phyloP scores from a whole-genome alignment of 2,113 vertebrate species.

The Hymenochirus boettgeri region DNA sequence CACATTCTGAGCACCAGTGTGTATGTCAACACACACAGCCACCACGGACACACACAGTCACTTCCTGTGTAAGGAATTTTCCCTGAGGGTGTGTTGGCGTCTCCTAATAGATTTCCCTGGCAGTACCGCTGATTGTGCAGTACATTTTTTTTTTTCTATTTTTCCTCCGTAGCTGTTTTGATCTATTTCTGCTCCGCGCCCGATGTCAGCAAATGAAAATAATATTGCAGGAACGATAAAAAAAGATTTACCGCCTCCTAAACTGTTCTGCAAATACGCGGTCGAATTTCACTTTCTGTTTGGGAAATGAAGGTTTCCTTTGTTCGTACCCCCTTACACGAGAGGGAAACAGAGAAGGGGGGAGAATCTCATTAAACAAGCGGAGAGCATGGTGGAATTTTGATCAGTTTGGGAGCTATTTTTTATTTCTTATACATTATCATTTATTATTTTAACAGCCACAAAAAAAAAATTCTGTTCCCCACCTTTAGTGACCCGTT shows the following conservation, averaged over 20 bases:
- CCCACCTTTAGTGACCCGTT: conserved; percentile 30
- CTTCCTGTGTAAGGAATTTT: not conserved
- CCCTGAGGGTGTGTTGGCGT: not conserved
- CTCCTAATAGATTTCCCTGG: not conserved
- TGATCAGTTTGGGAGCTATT: conserved; percentile 23
- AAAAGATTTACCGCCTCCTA: conserved; percentile 4
- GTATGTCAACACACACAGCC: too few species aligned
- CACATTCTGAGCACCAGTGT: too few species aligned
- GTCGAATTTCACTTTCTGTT: conserved; percentile 11
- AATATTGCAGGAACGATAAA: conserved; percentile 22
- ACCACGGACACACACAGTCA: too few species aligned
- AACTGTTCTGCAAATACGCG: not conserved
- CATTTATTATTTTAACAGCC: conserved; percentile 25
- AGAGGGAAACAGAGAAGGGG: not conserved
- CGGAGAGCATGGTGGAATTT: not conserved
- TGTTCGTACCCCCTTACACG: not conserved
- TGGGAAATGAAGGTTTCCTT: conserved; percentile 6
- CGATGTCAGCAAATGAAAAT: conserved; percentile 19
- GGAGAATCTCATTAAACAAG: conserved; percentile 13
- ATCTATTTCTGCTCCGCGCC: not conserved
- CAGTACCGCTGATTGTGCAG: not conserved
- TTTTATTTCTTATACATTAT: conserved; percentile 12
- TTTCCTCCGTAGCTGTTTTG: not conserved
- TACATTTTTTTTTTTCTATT: not conserved
- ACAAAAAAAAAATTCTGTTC: conserved; percentile 34